Conservation (phyloP, 2,888 invertebrate species). For the Perizoma affinitatum region DNA sequence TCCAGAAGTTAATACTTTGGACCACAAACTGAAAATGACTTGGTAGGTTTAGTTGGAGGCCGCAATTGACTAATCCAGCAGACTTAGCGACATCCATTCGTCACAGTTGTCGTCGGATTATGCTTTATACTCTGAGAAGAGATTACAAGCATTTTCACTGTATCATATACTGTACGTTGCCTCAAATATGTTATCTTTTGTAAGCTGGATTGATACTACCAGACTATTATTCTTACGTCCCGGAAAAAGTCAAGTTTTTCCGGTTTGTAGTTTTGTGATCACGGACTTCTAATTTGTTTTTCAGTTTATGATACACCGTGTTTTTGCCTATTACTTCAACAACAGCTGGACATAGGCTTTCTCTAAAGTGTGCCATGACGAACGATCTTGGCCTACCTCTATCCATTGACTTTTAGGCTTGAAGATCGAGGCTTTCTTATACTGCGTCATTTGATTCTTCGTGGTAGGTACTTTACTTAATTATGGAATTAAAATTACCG, state of each 20-base stretch:
- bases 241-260: too few relatives aligned
- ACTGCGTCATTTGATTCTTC: too few relatives aligned
- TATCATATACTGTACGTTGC: not conserved
- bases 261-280: too few relatives aligned
- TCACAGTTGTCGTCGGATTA: slow-evolving; percentile 50
- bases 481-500: too few relatives aligned
- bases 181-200: not conserved
- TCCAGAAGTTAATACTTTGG: slow-evolving; percentile 28
- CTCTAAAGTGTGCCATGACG: too few relatives aligned
- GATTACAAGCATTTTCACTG: not conserved
- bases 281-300: too few relatives aligned
- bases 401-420: too few relatives aligned
- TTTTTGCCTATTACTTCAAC: too few relatives aligned
- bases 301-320: too few relatives aligned
- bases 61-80: slow-evolving; percentile 57
- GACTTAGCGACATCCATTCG: slow-evolving; percentile 51
- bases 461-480: not conserved
- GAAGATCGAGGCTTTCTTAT: too few relatives aligned
- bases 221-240: not conserved
- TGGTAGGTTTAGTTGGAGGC: slow-evolving; percentile 44
- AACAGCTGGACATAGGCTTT: too few relatives aligned
- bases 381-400: too few relatives aligned
- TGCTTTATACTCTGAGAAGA: slow-evolving; percentile 16
- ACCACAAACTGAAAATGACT: slow-evolving; percentile 44
- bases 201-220: not conserved